These are phyloP conservation scores for Amphiprion percula DNA, from an alignment of 2,113 vertebrate species.

Conservation along the genomic window DNA sequence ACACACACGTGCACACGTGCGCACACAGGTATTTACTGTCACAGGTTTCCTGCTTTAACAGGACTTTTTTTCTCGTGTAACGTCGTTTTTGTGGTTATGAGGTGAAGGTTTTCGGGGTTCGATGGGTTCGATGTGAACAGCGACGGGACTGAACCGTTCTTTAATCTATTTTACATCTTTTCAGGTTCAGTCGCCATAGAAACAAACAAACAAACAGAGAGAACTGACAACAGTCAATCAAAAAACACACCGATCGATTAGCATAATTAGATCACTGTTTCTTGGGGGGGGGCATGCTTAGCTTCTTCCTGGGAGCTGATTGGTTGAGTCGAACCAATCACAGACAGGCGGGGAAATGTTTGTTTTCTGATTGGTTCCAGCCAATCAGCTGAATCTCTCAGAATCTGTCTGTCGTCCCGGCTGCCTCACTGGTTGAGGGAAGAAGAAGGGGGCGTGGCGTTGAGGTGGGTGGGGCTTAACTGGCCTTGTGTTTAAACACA, in stretches of 20 bases:
- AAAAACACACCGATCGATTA: constrained; percentile 79
- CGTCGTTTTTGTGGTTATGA: constrained; percentile 51
- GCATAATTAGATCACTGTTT: constrained; percentile 78
- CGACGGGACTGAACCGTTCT: constrained; percentile 48
- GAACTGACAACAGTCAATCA: constrained; percentile 79
- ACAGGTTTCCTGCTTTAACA: constrained; percentile 66
- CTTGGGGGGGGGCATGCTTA: constrained; percentile 72
- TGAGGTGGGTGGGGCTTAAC: constrained; percentile 67
- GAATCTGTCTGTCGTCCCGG: constrained; percentile 40
- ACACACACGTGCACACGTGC: constrained; percentile 5
- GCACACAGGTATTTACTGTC: constrained; percentile 28
- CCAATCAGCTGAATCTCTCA: constrained; percentile 75
- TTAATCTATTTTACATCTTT: constrained; percentile 73
- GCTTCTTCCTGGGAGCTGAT: constrained; percentile 68
- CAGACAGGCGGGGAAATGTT: constrained; percentile 51
- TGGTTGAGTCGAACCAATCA: constrained; percentile 70
- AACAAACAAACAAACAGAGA: constrained; percentile 74
- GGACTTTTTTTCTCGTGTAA: constrained; percentile 64
- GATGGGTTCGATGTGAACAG: constrained; percentile 60
- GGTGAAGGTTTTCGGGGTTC: constrained; percentile 50
- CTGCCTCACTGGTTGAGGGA: constrained; percentile 58
- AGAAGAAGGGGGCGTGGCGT: constrained; percentile 8
- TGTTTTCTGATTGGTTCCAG: constrained; percentile 80
- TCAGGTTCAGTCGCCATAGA: constrained; percentile 64
- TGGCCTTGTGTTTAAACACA: constrained; percentile 71